Percentiles rank a stretch among this genome's conserved stretches.
Evolutionary conservation across 2,113 vertebrate genomes (phyloP).

Genomic region (Ptilonorhynchus violaceus): DNA sequence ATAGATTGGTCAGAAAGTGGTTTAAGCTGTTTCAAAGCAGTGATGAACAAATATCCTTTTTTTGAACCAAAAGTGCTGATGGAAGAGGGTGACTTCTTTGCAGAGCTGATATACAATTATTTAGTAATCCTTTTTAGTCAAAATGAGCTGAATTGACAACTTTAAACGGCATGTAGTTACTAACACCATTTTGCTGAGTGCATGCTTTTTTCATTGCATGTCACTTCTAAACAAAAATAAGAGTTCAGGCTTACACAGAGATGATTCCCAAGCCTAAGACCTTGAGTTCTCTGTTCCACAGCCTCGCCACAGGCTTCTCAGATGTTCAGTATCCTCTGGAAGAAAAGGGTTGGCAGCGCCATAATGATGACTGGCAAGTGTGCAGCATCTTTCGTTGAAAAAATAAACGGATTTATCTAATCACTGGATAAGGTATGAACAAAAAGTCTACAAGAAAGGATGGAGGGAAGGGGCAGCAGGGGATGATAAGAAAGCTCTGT

Average conservation of each 20-base stretch:
- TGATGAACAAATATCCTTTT: neutral
- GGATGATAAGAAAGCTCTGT: neutral
- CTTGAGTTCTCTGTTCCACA: neutral
- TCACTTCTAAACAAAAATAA: neutral
- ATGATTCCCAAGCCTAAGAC: neutral
- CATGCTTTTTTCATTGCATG: neutral
- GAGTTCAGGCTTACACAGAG: neutral
- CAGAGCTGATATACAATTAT: neutral
- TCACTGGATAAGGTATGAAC: neutral
- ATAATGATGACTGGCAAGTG: neutral
- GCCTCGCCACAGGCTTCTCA: neutral
- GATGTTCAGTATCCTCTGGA: neutral
- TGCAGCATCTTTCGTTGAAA: neutral
- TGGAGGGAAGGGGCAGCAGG: fast-evolving
- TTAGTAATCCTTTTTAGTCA: neutral
- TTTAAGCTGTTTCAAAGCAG: neutral
- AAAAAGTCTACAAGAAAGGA: neutral
- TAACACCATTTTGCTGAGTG: neutral
- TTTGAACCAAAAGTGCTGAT: neutral
- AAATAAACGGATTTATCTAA: neutral
- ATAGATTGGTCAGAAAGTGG: neutral
- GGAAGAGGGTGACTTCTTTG: neutral
- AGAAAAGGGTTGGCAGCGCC: neutral
- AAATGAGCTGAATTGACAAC: neutral
- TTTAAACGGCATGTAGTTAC: neutral